Conservation (phyloP, 2,888 invertebrate genomes). For the Zaprionus bogoriensis region DNA sequence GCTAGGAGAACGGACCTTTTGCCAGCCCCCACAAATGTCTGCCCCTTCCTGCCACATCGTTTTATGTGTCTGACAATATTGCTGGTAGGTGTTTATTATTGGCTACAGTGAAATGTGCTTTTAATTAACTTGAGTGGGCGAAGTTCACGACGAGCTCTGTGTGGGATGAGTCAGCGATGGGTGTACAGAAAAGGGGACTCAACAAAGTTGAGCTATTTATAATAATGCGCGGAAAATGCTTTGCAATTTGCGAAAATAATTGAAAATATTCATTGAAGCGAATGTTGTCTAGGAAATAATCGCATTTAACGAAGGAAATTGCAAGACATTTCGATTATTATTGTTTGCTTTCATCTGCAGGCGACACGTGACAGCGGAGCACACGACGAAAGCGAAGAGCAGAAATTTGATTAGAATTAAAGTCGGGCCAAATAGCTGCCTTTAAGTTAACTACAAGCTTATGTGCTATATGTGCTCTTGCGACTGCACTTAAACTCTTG, state of each 20-base stretch:
- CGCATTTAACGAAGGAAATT: constrained; percentile 3
- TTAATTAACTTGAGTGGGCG: constrained; percentile 56
- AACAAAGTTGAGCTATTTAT: constrained; percentile 16
- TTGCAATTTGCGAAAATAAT: not conserved
- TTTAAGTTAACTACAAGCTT: too few species aligned
- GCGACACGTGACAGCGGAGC: not conserved
- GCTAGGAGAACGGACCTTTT: too few species aligned
- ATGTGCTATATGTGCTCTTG: too few species aligned
- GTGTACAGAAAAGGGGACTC: not conserved
- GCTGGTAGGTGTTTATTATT: constrained; percentile 35
- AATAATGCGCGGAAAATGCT: not conserved
- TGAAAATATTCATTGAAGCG: not conserved
- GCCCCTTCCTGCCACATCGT: not conserved
- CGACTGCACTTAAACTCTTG: not conserved
- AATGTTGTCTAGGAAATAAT: not conserved
- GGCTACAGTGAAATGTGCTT: constrained; percentile 37
- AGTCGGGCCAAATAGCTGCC: too few species aligned
- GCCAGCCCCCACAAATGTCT: not conserved
- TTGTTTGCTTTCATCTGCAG: not conserved
- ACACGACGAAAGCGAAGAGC: too few species aligned
- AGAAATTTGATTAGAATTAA: not conserved
- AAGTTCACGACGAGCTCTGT: not conserved
- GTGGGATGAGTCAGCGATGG: not conserved
- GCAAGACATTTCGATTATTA: not conserved
- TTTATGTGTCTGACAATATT: constrained; percentile 17